Base-by-base conservation (phyloP, 1,140 invertebrate genomes). In the Reticulitermes speratus region DNA sequence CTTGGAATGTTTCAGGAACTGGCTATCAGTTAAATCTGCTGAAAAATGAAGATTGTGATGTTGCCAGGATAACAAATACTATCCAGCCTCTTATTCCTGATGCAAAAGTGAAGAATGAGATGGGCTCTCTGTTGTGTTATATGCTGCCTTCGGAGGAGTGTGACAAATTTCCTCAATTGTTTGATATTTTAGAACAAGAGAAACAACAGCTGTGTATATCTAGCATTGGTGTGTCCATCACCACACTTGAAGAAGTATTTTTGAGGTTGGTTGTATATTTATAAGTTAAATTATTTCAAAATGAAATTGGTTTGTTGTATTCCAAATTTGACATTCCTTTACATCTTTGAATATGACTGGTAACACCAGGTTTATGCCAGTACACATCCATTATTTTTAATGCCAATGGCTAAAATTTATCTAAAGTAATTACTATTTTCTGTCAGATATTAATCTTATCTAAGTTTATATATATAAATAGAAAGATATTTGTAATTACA, bases 181-280 rank as follows among this genome's bases (percentile, higher is more conserved):
- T 97, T 88, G 90, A 92, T 32, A 90, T 92, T 23, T 89, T 97
- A 32, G 96, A 97, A 89, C 86, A 88, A 0, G 90, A 93, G 14
- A 93, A 93, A 87, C 89, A 90, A 0, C 88, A 92, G 55, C 89
- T 97, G 12, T 94, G 94, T 0, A 94, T 98, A 82, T 91, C 93
- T 44, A 95, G 95, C 44, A 96, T 96, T 87, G 96, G 96, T 3
- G 94, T 97, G 0, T 95, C 96, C 0, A 93, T 96, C 5, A 96
- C 96, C 14, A 97, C 96, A 0, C 92, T 98, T 88, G 97, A 98
- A 89, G 96, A 97, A 91, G 96, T 98, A 21, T 97, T 97, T 89
- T 89, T 97, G 30, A 96, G 95, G 96, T 96, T 91, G 91, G 92
- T 75, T 86, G 52, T 19, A 19, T 9, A 16, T 84, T 82, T 82